phyloP scores from a whole-genome alignment of 2,888 invertebrate genomes.

The Callimorpha dominula region DNA sequence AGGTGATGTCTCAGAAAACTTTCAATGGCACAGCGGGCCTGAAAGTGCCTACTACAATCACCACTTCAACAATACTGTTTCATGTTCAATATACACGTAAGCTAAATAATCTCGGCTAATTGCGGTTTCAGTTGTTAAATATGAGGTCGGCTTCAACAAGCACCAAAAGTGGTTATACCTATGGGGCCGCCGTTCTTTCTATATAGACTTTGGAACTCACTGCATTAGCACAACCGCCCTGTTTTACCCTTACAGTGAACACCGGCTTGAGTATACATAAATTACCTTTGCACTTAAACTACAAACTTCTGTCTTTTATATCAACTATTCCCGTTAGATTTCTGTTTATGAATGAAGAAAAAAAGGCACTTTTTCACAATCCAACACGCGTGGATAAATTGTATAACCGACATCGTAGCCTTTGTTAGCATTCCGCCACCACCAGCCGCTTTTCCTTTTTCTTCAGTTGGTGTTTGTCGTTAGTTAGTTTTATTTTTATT shows the following conservation, averaged over 20 bases:
- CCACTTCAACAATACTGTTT: neutral
- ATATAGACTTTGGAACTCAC: neutral
- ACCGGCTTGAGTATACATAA: neutral
- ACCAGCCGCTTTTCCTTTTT: constrained; percentile 55
- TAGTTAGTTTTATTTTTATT: constrained; percentile 70
- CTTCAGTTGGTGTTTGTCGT: constrained; percentile 55
- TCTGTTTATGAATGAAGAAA: constrained; percentile 51
- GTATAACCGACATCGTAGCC: constrained; percentile 56
- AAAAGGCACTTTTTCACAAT: constrained; percentile 59
- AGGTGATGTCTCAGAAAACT: neutral
- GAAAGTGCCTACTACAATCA: neutral
- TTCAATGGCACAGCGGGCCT: neutral
- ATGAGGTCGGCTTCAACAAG: neutral
- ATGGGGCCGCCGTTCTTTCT: too few relatives aligned
- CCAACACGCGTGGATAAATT: constrained; percentile 60
- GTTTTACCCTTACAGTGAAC: neutral
- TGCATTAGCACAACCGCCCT: neutral
- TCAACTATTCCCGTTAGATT: constrained; percentile 21
- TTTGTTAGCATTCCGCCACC: constrained; percentile 41
- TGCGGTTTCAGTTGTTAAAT: neutral
- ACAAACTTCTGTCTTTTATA: constrained; percentile 10
- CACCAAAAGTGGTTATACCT: neutral
- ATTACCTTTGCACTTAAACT: neutral
- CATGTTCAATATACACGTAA: neutral
- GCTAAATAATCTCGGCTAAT: neutral